Evolutionary conservation across 2,113 vertebrate genomes (phyloP).

Genomic region (Bos javanicus): DNA sequence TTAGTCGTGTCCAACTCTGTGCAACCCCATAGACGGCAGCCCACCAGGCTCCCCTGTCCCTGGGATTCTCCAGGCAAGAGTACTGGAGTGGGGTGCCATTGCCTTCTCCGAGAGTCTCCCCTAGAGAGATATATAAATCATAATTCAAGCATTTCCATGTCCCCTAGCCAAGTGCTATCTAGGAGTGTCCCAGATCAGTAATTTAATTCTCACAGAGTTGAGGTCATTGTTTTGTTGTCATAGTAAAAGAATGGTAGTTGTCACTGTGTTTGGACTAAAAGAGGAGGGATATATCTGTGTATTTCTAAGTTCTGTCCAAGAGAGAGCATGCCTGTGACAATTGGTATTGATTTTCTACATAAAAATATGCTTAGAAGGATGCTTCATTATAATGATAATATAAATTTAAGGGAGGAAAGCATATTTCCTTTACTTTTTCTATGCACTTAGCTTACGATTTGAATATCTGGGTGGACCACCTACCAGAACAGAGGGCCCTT

Average conservation of each 20-base stretch:
- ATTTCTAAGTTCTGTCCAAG: background rate
- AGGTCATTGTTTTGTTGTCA: constrained; percentile 23
- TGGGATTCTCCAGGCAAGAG: no score
- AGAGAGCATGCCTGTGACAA: background rate
- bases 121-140: background rate
- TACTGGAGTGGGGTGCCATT: no score
- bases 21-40: no score
- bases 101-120: background rate
- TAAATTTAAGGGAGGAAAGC: background rate
- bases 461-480: background rate
- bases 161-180: background rate
- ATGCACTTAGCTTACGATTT: background rate
- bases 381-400: background rate
- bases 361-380: background rate
- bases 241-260: background rate
- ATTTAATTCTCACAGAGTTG: constrained; percentile 13
- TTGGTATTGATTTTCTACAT: background rate
- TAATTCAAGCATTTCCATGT: background rate
- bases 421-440: background rate
- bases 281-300: background rate
- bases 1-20: no score
- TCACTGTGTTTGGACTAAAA: background rate
- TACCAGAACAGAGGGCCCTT: background rate
- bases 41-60: no score
- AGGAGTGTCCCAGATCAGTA: background rate